These are phyloP conservation scores for Alexandromys fortis DNA, from an alignment of 2,113 vertebrate genomes.

Conservation along the genomic window DNA sequence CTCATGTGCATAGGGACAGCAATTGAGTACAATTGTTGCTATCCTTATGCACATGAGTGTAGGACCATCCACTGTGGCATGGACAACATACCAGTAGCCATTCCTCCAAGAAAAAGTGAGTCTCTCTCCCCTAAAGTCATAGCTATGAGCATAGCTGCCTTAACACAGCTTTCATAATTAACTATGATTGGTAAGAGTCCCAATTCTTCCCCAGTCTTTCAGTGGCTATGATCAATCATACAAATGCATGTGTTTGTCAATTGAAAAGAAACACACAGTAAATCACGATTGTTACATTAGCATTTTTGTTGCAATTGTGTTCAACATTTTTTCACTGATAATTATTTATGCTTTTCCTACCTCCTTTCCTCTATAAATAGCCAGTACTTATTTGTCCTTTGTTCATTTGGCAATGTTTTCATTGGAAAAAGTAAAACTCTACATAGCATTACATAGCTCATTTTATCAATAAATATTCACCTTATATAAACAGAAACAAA, in stretches of 20 bases:
- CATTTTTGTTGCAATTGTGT: background rate
- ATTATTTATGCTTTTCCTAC: background rate
- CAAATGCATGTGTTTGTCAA: background rate
- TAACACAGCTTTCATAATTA: background rate
- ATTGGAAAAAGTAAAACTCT: background rate
- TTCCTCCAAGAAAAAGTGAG: background rate
- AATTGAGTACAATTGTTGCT: no score
- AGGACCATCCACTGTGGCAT: background rate
- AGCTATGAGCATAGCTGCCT: background rate
- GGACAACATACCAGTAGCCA: background rate
- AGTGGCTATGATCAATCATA: background rate
- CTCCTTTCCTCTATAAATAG: background rate
- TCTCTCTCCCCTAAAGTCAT: background rate
- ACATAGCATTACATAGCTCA: background rate
- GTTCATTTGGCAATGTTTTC: background rate
- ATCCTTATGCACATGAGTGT: background rate
- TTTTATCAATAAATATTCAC: background rate
- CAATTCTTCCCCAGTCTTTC: background rate
- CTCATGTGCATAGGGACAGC: no score
- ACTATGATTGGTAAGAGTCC: background rate
- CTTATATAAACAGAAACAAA: background rate
- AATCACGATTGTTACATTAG: background rate
- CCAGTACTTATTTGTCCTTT: background rate
- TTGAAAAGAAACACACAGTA: background rate
- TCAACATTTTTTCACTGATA: background rate